These are phyloP conservation scores for Athalia circularis DNA, from an alignment of 2,888 invertebrate genomes.

Conservation along the genomic window DNA sequence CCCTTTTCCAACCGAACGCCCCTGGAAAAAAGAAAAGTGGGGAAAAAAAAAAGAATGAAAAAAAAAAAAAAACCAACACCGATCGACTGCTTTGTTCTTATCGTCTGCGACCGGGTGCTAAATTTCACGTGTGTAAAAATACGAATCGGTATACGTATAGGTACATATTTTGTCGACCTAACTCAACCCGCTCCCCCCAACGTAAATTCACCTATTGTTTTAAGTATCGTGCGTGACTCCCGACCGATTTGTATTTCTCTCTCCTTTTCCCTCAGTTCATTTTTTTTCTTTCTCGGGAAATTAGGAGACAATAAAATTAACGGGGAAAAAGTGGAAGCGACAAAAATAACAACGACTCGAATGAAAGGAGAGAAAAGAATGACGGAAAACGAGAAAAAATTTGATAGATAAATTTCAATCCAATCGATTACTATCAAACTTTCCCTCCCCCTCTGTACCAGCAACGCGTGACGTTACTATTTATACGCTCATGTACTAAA, in stretches of 20 bases:
- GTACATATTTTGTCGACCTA: too few species aligned
- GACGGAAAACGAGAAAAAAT: neutral
- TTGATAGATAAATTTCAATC: slow-evolving; percentile 8
- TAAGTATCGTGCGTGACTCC: too few species aligned
- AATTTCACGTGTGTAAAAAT: too few species aligned
- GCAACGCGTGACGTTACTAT: neutral
- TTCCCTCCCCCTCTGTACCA: neutral
- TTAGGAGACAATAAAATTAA: neutral
- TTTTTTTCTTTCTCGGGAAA: too few species aligned
- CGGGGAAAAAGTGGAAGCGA: neutral
- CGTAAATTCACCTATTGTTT: too few species aligned
- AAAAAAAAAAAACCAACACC: slow-evolving; percentile 45
- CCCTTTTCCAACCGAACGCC: slow-evolving; percentile 69
- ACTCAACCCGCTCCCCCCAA: too few species aligned
- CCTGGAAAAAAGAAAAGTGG: slow-evolving; percentile 63
- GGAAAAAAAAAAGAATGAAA: slow-evolving; percentile 16
- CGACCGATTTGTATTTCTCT: too few species aligned
- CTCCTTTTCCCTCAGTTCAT: too few species aligned
- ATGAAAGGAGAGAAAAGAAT: slow-evolving; percentile 1
- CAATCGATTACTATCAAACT: neutral
- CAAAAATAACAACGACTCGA: neutral
- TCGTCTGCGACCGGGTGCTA: too few species aligned
- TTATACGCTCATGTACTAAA: neutral
- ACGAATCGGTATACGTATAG: too few species aligned
- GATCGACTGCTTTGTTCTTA: neutral